Base-by-base conservation (phyloP, 64 coral and sea anemone genomes). In the Actinia equina region DNA sequence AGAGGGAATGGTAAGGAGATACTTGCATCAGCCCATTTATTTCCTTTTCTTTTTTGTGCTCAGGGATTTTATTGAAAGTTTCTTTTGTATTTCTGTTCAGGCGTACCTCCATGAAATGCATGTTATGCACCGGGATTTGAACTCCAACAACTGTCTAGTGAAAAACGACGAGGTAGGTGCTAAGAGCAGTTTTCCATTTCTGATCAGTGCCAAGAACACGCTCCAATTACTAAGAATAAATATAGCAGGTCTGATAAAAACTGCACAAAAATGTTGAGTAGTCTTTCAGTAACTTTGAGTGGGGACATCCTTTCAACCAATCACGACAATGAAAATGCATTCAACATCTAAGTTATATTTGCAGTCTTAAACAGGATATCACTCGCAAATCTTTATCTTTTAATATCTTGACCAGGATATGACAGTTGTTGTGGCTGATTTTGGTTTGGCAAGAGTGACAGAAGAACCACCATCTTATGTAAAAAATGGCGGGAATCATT, bases 341-440 rank as follows among this genome's bases (percentile, higher is more conserved):
- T n/a, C n/a, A n/a, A n/a, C n/a, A n/a, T n/a, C n/a, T n/a, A n/a
- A n/a, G n/a, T n/a, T n/a, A n/a, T n/a, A n/a, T n/a, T n/a, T n/a
- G n/a, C n/a, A n/a, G 52, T 54, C 52, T 54, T 54, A 12, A 54
- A 6, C 52, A 54, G 52, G 52, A 54, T 12, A 54, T 54, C 6
- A 54, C 6, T 54, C 52, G 30, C 52, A 8, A 54, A 54, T 10
- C 22, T 27, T 74, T 30, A 26, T 8, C 12, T 30, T 65, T 67
- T 23, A 82, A 42, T 84, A 52, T 51, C 9, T 53, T 30, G 5
- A 43, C 60, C 86, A 94, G 70, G 93, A 84, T 46, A 99, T 95
- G 97, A 91, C 91, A 42, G 93, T 95, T 17, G 97, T 99, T 17
- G 97, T 99, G 6, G 97, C 97, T 83, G 97, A 99, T 42, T 99